Percentiles rank a stretch among this genome's conserved stretches.
phyloP scores from a whole-genome alignment of 2,113 vertebrate species.

The Stomatorhinus ivindoensis region DNA sequence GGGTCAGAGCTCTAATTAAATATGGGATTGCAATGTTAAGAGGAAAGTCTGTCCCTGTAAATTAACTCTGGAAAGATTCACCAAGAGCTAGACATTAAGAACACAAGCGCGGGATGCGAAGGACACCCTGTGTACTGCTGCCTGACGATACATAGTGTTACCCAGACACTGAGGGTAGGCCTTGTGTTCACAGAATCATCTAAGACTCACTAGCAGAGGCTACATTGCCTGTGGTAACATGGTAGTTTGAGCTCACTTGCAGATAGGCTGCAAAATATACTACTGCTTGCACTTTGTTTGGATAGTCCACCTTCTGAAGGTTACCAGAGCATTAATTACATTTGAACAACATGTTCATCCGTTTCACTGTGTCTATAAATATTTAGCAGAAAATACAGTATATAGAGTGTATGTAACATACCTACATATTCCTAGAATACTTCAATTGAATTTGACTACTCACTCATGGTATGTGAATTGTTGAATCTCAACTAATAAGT shows the following conservation, averaged over 20 bases:
- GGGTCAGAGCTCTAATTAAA: not conserved
- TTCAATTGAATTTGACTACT: not conserved
- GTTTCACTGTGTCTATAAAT: not conserved
- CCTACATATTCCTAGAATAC: not conserved
- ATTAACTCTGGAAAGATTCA: not conserved
- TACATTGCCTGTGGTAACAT: not conserved
- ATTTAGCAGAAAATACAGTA: not conserved
- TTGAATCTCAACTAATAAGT: not conserved
- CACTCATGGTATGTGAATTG: not conserved
- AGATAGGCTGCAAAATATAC: not conserved
- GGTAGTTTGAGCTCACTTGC: not conserved
- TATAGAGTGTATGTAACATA: not conserved
- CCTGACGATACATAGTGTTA: not conserved
- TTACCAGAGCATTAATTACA: not conserved
- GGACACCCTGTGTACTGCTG: not conserved
- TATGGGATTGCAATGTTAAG: not conserved
- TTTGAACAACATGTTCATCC: not conserved
- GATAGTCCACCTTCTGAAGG: not conserved
- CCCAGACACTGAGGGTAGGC: not conserved
- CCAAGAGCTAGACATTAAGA: not conserved
- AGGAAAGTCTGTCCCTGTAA: not conserved
- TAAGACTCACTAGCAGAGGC: not conserved
- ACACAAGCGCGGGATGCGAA: not conserved
- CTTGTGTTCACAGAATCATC: not conserved
- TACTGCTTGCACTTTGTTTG: not conserved